Base-by-base conservation (phyloP, 2,888 invertebrate genomes). In the Hedya salicella region DNA sequence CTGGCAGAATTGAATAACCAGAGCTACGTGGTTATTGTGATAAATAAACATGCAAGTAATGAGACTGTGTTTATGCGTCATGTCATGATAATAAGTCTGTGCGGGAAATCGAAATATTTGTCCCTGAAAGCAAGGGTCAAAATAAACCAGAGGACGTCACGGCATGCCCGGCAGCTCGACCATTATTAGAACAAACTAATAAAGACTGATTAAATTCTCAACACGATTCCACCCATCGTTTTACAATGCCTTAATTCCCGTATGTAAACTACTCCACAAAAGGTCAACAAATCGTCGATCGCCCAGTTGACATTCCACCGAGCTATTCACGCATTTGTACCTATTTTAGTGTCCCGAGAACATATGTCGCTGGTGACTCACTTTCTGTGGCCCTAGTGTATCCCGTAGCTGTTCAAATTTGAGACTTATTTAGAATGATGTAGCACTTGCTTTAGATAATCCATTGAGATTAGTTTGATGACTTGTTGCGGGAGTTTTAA, bases 251-350 rank as follows among this genome's bases (percentile, higher is more conserved):
- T 21, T 49, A 52, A 53, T 61, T 80, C 74, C 73, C 68, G 68
- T 76, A 73, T 76, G 75, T 78, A 67, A 72, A 68, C 78, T 72
- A 72, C 78, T 73, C 81, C 83, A 85, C 83, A 82, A 82, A 78
- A 84, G 81, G 82, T 82, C 83, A 84, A 60, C 65, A 66, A 52
- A 78, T 82, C 82, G 82, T 82, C 83, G 82, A 83, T 81, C 79
- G 78, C 78, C 76, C 73, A 77, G 79, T 81, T 82, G 83, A 82
- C 83, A 86, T 84, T 82, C 81, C 80, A 69, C 71, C 57, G 72
- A 69, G 77, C 76, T 76, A 67, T 69, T 71, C 64, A 72, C 74
- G 74, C 70, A 72, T 68, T 74, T 75, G 73, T 75, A 70, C 71
- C 71, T 73, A 74, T 75, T 75, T 73, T 73, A 71, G 73, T 78